Evolutionary conservation across 2,888 invertebrate species (phyloP).

Genomic region (Rhamnusium bicolor): DNA sequence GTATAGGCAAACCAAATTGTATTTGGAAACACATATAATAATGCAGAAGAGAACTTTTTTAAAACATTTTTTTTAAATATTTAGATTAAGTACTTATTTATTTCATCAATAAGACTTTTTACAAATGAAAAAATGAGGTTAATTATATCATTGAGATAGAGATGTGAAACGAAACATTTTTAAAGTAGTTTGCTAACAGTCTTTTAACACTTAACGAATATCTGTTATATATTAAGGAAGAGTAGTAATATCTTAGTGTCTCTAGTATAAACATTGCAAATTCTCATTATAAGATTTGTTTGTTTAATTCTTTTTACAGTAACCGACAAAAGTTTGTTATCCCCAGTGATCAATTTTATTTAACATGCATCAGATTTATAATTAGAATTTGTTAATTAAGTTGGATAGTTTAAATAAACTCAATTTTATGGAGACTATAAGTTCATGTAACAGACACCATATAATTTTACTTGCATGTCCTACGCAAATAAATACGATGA

Average conservation of each 20-base stretch:
- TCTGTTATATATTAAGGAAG: constrained; percentile 17
- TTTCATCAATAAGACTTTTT: too few species aligned
- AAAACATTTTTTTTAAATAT: too few species aligned
- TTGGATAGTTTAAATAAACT: constrained; percentile 24
- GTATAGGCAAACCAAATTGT: too few species aligned
- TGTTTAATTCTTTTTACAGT: neutral
- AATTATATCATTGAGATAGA: neutral
- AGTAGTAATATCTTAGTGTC: neutral
- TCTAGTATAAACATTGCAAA: constrained; percentile 20
- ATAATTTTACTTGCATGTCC: neutral
- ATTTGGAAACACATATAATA: too few species aligned
- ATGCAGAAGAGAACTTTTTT: too few species aligned
- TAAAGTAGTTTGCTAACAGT: neutral
- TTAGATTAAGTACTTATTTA: too few species aligned
- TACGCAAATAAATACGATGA: constrained; percentile 18
- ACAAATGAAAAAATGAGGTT: too few species aligned
- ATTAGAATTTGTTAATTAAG: constrained; percentile 18
- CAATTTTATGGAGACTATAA: constrained; percentile 4
- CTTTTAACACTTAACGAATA: constrained; percentile 17
- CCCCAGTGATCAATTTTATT: neutral
- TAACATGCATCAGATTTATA: constrained; percentile 16
- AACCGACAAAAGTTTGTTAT: constrained; percentile 12
- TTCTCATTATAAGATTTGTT: constrained; percentile 14
- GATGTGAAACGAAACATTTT: neutral
- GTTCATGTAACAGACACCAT: neutral